Conservation (phyloP, 2,888 invertebrate species). For the Camponotus fellah region DNA sequence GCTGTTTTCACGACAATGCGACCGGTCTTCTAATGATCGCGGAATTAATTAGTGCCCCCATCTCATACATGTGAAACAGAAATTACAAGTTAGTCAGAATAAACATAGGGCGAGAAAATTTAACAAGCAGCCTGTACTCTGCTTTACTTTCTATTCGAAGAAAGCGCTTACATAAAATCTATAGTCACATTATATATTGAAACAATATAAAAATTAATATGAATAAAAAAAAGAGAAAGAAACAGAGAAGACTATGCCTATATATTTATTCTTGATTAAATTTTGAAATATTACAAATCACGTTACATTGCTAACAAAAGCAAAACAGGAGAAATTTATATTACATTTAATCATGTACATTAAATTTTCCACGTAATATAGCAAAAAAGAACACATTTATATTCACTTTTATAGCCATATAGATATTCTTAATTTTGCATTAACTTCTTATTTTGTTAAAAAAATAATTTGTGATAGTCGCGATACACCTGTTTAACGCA, state of each 20-base stretch:
- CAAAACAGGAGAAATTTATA: background rate
- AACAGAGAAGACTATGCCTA: background rate
- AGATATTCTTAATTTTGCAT: background rate
- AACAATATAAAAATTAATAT: conserved; percentile 12
- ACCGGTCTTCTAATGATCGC: conserved; percentile 31
- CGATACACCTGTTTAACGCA: background rate
- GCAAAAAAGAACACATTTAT: background rate
- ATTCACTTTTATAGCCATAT: background rate
- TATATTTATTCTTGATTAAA: background rate
- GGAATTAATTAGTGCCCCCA: conserved; percentile 44
- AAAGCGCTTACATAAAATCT: background rate
- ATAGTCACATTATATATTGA: background rate
- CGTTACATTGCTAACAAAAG: background rate
- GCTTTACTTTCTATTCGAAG: background rate
- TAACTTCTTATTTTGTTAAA: background rate
- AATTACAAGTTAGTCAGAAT: conserved; percentile 35
- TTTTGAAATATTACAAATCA: background rate
- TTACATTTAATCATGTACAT: background rate
- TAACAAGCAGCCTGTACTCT: background rate
- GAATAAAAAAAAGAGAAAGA: background rate
- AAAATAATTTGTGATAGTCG: background rate
- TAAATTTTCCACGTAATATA: background rate
- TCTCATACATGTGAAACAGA: background rate
- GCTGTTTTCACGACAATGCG: conserved; percentile 52
- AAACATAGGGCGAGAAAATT: conserved; percentile 46